Evolutionary conservation across 2,113 vertebrate species (phyloP).

Genomic region (Nansenia antarctica): DNA sequence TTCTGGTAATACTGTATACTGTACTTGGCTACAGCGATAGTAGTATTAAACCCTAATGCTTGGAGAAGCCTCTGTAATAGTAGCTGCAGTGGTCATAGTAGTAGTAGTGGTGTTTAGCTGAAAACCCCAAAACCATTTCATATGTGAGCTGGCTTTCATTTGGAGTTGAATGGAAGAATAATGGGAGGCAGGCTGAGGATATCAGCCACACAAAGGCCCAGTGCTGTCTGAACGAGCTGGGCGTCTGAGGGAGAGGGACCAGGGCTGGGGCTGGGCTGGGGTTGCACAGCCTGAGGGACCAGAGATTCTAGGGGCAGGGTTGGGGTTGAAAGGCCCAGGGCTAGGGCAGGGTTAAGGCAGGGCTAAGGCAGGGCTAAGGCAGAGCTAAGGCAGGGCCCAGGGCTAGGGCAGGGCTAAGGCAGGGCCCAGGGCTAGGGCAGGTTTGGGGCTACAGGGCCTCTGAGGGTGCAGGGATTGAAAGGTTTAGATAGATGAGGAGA

Average conservation of each 20-base stretch:
- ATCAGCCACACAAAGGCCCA: too few relatives aligned
- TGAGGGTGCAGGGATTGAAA: slow-evolving; percentile 57
- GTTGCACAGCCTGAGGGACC: too few relatives aligned
- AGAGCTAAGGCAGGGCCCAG: neutral
- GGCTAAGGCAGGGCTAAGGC: neutral
- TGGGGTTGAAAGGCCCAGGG: too few relatives aligned
- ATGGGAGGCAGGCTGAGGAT: slow-evolving; percentile 63
- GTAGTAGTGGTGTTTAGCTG: slow-evolving; percentile 57
- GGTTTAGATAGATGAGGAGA: slow-evolving; percentile 66
- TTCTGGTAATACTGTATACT: slow-evolving; percentile 19
- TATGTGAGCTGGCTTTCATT: slow-evolving; percentile 73
- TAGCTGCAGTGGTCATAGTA: slow-evolving; percentile 63
- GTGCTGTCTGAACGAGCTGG: too few relatives aligned
- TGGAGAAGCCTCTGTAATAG: slow-evolving; percentile 58
- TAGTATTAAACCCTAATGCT: slow-evolving; percentile 57
- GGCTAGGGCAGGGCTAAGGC: neutral
- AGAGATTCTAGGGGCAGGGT: too few relatives aligned
- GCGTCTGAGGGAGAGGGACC: too few relatives aligned
- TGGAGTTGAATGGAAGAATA: slow-evolving; percentile 61
- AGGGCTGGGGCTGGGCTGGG: too few relatives aligned
- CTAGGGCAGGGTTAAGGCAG: neutral
- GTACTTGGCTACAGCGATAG: too few relatives aligned
- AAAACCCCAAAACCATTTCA: slow-evolving; percentile 72
- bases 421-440: neutral
- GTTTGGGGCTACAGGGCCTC: neutral